phyloP scores from a whole-genome alignment of 2,888 invertebrate species.

The Marasmarcha lunaedactyla region DNA sequence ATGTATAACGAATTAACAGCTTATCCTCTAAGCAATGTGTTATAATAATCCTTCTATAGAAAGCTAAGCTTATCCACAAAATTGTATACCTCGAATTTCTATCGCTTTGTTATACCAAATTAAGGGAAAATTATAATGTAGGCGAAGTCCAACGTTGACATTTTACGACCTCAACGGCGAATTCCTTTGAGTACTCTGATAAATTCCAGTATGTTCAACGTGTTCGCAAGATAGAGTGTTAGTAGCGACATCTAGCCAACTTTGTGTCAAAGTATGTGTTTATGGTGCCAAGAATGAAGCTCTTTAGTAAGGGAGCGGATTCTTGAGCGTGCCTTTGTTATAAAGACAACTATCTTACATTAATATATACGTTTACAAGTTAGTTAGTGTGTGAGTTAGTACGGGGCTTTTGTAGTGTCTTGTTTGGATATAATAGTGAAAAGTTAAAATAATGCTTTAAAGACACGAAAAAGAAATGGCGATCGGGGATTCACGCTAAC shows the following conservation, averaged over 20 bases:
- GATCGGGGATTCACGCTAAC: too few relatives aligned
- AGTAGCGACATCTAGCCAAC: constrained; percentile 57
- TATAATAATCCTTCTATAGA: constrained; percentile 44
- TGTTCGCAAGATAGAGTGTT: constrained; percentile 44
- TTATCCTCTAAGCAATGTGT: constrained; percentile 32
- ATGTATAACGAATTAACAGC: too few relatives aligned
- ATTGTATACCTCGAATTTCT: constrained; percentile 33
- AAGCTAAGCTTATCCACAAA: constrained; percentile 43
- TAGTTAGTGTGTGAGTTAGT: constrained; percentile 5
- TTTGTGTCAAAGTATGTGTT: constrained; percentile 68
- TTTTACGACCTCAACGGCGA: constrained; percentile 35
- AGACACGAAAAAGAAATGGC: too few relatives aligned
- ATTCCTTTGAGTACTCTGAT: constrained; percentile 45
- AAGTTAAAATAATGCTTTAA: not conserved
- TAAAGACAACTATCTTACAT: constrained; percentile 7
- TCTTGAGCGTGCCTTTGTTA: constrained; percentile 14
- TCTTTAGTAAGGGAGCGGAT: constrained; percentile 35
- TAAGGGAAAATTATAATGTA: constrained; percentile 44
- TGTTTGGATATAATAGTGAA: not conserved
- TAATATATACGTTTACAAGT: constrained; percentile 12
- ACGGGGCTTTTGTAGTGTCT: not conserved
- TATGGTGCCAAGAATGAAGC: constrained; percentile 62
- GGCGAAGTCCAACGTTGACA: constrained; percentile 19
- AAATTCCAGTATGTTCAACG: constrained; percentile 52
- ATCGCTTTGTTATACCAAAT: constrained; percentile 39